phyloP scores from a whole-genome alignment of 1,140 invertebrate genomes.

The Bombus confusus region DNA sequence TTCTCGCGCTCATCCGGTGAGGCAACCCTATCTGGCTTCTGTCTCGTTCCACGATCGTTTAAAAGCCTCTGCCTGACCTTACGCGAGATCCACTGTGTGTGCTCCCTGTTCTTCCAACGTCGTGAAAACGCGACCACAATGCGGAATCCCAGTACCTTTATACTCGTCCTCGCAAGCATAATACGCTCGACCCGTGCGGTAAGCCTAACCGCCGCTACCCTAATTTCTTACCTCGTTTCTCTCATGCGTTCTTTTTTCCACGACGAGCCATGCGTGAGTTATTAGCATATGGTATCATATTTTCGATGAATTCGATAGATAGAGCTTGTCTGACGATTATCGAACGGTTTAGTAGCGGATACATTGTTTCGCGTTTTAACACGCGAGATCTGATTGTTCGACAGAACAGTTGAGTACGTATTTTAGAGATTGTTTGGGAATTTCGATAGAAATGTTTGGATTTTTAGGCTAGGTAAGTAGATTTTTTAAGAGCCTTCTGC shows the following conservation, averaged over 20 bases:
- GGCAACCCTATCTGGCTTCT: constrained; percentile 64
- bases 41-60: constrained; percentile 55
- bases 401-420: not conserved
- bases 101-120: constrained; percentile 6
- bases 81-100: not conserved
- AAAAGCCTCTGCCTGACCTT: constrained; percentile 58
- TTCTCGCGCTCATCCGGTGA: constrained; percentile 36
- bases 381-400: not conserved
- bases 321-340: constrained; percentile 66
- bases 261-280: constrained; percentile 74
- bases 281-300: constrained; percentile 80
- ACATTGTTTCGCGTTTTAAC: not conserved
- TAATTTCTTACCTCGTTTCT: constrained; percentile 47
- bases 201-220: constrained; percentile 67
- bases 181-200: constrained; percentile 71
- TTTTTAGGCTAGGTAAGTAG: accelerated
- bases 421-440: not conserved
- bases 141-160: constrained; percentile 68
- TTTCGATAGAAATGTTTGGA: not conserved
- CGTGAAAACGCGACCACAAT: constrained; percentile 54
- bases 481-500: too few relatives aligned
- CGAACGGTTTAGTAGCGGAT: constrained; percentile 52
- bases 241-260: not conserved
- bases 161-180: constrained; percentile 70
- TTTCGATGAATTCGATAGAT: constrained; percentile 77